Evolutionary conservation across 1,140 invertebrate species (phyloP).

Genomic region (Micrasema longulum): DNA sequence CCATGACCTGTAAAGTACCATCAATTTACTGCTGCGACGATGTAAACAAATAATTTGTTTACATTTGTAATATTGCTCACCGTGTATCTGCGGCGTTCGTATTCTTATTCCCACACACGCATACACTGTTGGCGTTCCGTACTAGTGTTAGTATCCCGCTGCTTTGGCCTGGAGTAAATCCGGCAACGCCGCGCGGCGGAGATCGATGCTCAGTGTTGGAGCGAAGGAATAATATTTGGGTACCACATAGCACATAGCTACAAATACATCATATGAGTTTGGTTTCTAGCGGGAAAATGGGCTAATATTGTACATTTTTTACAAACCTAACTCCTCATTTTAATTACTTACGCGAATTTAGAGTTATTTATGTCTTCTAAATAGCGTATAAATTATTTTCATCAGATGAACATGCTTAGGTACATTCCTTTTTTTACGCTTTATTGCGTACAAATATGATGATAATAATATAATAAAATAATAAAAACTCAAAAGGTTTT

Average conservation of each 20-base stretch:
- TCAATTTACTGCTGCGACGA: too few species aligned
- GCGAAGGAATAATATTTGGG: slow-evolving; percentile 14
- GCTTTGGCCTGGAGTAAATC: slow-evolving; percentile 31
- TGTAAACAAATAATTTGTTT: slow-evolving; percentile 12
- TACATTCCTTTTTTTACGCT: too few species aligned
- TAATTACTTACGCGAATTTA: slow-evolving; percentile 7
- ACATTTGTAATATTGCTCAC: slow-evolving; percentile 7
- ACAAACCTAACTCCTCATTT: slow-evolving; percentile 1
- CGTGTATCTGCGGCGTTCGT: slow-evolving; percentile 22
- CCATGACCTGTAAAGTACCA: too few species aligned
- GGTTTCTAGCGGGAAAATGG: slow-evolving; percentile 27
- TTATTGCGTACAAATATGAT: too few species aligned
- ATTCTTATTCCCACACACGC: background rate
- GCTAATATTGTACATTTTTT: too few species aligned
- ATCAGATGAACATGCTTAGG: too few species aligned
- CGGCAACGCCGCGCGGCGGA: slow-evolving; percentile 36
- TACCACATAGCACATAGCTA: too few species aligned
- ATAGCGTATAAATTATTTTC: too few species aligned
- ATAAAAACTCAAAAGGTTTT: too few species aligned
- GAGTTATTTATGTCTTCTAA: slow-evolving; percentile 7
- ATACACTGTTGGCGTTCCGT: background rate
- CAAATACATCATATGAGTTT: background rate
- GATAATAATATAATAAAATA: too few species aligned
- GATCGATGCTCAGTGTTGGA: slow-evolving; percentile 40
- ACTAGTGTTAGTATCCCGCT: slow-evolving; percentile 26